Evolutionary conservation across 2,797 vertebrate species (phyloP).

Genomic region (Hydrolagus colliei): DNA sequence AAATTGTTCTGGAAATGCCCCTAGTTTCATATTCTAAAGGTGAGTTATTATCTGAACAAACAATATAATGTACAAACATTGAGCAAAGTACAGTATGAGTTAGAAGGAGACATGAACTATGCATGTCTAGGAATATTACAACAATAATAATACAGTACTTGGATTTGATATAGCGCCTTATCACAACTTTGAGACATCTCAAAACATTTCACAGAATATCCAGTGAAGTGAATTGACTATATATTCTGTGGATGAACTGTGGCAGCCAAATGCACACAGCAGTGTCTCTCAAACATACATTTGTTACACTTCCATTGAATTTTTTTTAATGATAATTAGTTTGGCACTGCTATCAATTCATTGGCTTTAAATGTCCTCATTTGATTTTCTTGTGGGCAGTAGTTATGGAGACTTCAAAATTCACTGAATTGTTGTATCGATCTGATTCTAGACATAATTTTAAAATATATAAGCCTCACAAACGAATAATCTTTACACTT

Average conservation of each 20-base stretch:
- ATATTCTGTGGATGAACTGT: too few relatives aligned
- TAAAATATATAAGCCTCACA: background rate
- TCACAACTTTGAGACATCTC: too few relatives aligned
- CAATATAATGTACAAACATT: background rate
- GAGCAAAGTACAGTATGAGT: background rate
- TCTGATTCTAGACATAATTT: too few relatives aligned
- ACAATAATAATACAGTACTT: too few relatives aligned
- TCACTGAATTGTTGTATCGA: background rate
- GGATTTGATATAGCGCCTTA: too few relatives aligned
- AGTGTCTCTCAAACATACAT: too few relatives aligned
- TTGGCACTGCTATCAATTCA: background rate
- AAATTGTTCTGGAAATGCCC: background rate
- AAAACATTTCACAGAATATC: too few relatives aligned
- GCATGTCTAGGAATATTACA: background rate
- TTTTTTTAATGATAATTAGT: background rate
- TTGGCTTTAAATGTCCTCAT: background rate
- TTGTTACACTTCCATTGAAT: background rate
- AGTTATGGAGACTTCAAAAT: too few relatives aligned
- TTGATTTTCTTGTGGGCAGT: background rate
- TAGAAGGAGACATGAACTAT: conserved; percentile 12
- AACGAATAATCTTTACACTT: background rate
- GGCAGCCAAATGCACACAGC: too few relatives aligned
- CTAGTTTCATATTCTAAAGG: background rate
- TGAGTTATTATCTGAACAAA: background rate
- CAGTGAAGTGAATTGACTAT: too few relatives aligned